Percentiles rank a stretch among this genome's conserved stretches.
These are phyloP conservation scores for Sterrhoptilus dennistouni DNA, from an alignment of 2,113 vertebrate species.

Conservation along the genomic window DNA sequence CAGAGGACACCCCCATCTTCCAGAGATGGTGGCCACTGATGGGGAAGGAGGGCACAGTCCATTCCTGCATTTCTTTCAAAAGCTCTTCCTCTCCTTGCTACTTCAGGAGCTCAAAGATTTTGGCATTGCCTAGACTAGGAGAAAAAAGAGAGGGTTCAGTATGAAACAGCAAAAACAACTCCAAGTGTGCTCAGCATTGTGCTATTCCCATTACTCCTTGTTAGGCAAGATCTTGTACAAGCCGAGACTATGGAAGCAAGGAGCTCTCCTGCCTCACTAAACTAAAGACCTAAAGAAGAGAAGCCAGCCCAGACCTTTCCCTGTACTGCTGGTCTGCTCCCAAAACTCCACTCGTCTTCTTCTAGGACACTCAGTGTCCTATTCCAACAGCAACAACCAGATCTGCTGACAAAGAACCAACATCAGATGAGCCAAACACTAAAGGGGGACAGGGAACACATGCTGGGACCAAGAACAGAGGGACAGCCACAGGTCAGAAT, in stretches of 20 bases:
- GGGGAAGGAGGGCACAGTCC: constrained; percentile 88
- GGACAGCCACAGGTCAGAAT: not conserved
- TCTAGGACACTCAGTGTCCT: not conserved
- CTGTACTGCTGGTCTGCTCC: not conserved
- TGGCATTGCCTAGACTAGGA: constrained; percentile 79
- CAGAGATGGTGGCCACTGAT: constrained; percentile 90
- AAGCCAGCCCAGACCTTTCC: not conserved
- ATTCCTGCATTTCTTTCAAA: constrained; percentile 76
- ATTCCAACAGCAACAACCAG: not conserved
- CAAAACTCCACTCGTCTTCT: not conserved
- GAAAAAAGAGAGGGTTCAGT: not conserved
- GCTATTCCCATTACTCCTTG: not conserved
- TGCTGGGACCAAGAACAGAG: not conserved
- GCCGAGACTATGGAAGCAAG: accelerated
- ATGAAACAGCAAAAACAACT: not conserved
- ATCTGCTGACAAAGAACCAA: not conserved
- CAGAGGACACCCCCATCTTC: constrained; percentile 83
- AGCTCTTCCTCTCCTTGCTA: constrained; percentile 88
- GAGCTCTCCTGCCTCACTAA: not conserved
- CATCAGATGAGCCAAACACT: not conserved
- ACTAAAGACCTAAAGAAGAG: not conserved
- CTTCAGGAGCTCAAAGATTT: constrained; percentile 87
- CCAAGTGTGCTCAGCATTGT: not conserved
- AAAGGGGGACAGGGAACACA: not conserved
- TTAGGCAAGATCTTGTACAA: not conserved